Base-by-base conservation (phyloP, 2,113 vertebrate species). In the Pachycephala philippinensis region DNA sequence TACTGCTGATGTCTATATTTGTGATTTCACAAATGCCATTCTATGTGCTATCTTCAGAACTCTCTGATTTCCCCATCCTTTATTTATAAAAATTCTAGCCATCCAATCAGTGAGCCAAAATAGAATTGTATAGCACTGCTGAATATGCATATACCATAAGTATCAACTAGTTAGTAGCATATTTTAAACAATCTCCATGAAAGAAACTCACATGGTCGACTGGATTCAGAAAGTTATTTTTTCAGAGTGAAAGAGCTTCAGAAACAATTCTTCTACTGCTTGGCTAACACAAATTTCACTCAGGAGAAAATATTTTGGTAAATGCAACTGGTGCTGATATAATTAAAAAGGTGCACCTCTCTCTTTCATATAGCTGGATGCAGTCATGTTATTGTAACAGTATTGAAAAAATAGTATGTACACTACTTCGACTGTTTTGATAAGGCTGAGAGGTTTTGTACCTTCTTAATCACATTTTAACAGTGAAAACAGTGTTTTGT, bases 1-100 rank as follows among this genome's bases (percentile, higher is more conserved):
- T 90, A 90, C 39, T 86, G 80, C 47, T 64, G 59, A 90, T 96
- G 86, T 80, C 92, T 97, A 84, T 96, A 97, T 95, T 97, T 97
- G 76, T 86, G 83, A 90, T 96, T 82, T 90, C 60, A 80, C 70
- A 68, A 93, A 93, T 95, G 89, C 47, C 47, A 54, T 93, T 94
- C 50, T 80, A 15, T 70, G 42, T 15, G 21, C 89, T 93, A 66
- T 93, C 93, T 95, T 95, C 85, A 95, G 90, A 93, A 50, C 42
- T 75, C 70, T 89, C 84, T 96, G 85, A 95, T 96, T 95, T 92
- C 24, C 24, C 92, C 14, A 78, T 86, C 59, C 63, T 87, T 83
- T 79, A 89, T 91, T 95, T 93, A 88, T 80, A 53, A 95, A 86
- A 94, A 88, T 93, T 92, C 68, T 54, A 75, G 68, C 83, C 71